Evolutionary conservation across 2,888 invertebrate species (phyloP).

Genomic region (Tenodera sinensis): DNA sequence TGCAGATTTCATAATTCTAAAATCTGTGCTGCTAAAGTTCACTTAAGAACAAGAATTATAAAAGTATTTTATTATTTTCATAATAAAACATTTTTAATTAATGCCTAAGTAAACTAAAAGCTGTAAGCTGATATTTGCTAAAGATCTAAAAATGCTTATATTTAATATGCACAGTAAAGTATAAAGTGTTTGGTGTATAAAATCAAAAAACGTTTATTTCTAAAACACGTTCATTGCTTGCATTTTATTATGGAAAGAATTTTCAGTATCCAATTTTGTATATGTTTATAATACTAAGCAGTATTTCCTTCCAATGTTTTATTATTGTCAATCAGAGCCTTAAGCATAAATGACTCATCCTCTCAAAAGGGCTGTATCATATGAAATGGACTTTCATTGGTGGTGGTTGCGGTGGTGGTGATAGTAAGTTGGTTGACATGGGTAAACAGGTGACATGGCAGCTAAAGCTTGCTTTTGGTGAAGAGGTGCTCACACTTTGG

Average conservation of each 20-base stretch:
- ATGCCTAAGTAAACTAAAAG: too few species aligned
- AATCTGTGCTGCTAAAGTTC: not conserved
- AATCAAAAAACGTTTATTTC: not conserved
- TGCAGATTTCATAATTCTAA: not conserved
- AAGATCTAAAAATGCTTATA: too few species aligned
- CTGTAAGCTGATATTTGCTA: too few species aligned
- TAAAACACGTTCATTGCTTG: not conserved
- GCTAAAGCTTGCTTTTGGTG: not conserved
- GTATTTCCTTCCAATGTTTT: conserved; percentile 6
- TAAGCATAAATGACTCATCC: not conserved
- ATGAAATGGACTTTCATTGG: not conserved
- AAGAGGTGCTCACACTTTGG: not conserved
- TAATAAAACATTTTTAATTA: too few species aligned
- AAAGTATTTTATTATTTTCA: not conserved
- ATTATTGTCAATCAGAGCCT: conserved; percentile 22
- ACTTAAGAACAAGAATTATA: not conserved
- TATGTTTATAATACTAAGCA: not conserved
- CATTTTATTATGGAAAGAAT: not conserved
- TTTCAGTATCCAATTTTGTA: not conserved
- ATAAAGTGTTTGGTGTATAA: not conserved
- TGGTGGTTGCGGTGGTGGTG: not conserved
- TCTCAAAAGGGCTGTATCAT: conserved; percentile 5
- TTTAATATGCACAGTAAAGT: not conserved
- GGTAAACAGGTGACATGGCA: not conserved
- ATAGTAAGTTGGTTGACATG: not conserved